These are phyloP conservation scores for Oeneis ivallda DNA, from an alignment of 2,888 invertebrate species.

Conservation along the genomic window DNA sequence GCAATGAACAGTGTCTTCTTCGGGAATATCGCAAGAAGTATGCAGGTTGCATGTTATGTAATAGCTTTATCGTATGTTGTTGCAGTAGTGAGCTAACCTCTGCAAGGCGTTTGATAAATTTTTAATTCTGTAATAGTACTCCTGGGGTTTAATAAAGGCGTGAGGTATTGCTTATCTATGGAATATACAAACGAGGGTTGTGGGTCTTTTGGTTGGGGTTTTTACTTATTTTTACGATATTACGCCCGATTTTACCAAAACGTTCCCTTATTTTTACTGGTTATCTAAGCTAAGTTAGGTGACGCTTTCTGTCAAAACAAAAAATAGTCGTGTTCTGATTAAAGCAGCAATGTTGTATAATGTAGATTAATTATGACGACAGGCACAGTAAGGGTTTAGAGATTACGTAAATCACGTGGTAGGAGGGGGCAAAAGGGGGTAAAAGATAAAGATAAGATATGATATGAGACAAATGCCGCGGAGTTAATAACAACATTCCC, in stretches of 20 bases:
- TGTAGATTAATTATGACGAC: conserved; percentile 21
- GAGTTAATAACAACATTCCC: conserved; percentile 66
- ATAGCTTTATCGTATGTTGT: conserved; percentile 36
- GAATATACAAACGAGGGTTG: conserved; percentile 18
- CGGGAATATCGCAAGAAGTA: conserved; percentile 37
- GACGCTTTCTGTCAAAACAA: background rate
- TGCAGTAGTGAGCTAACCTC: conserved; percentile 47
- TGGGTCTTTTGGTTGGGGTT: background rate
- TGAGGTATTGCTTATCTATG: conserved; percentile 35
- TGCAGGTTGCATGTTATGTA: conserved; percentile 35
- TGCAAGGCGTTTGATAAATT: conserved; percentile 67
- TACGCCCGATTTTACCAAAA: too few species aligned
- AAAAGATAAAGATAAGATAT: conserved; percentile 52
- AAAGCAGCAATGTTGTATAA: conserved; percentile 41
- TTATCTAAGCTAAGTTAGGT: too few species aligned
- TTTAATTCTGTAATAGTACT: conserved; percentile 67
- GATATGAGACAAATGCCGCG: conserved; percentile 59
- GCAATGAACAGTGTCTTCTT: conserved; percentile 38
- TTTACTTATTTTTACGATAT: too few species aligned
- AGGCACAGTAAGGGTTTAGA: conserved; percentile 36
- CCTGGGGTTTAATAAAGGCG: conserved; percentile 49
- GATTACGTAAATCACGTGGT: conserved; percentile 29
- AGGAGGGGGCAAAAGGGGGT: conserved; percentile 41
- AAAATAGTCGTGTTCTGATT: background rate
- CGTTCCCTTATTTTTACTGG: too few species aligned